Percentiles rank a stretch among this genome's conserved stretches.
Evolutionary conservation across 1,140 invertebrate species (phyloP).

Genomic region (Drosophila suzukii): DNA sequence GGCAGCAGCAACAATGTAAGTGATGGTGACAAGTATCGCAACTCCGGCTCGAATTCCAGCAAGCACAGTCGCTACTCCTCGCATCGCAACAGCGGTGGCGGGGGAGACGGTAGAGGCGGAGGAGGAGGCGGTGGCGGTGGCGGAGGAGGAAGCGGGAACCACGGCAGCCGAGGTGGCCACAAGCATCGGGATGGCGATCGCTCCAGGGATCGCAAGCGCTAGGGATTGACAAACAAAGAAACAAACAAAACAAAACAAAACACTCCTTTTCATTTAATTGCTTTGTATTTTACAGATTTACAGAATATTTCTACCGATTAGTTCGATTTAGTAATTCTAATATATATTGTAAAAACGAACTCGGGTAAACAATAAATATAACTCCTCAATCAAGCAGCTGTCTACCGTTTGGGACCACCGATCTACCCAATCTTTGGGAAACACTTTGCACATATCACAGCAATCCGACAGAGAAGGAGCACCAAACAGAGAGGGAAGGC

Average conservation of each 20-base stretch:
- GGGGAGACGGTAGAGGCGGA: conserved; percentile 15
- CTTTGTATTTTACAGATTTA: conserved; percentile 32
- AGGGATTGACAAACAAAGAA: conserved; percentile 7
- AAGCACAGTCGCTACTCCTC: conserved; percentile 69
- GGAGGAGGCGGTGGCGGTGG: conserved; percentile 14
- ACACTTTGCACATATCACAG: conserved; percentile 28
- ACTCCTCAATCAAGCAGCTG: conserved; percentile 23
- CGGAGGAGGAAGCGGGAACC: conserved; percentile 11
- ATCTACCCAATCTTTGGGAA: background rate
- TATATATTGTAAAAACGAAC: conserved; percentile 20
- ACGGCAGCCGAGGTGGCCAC: conserved; percentile 58
- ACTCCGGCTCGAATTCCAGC: conserved; percentile 61
- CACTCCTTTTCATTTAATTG: conserved; percentile 19
- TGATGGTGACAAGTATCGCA: conserved; percentile 72
- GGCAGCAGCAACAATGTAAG: conserved; percentile 55
- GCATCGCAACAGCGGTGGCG: conserved; percentile 48
- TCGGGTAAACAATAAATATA: conserved; percentile 48
- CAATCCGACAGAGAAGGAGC: conserved; percentile 29
- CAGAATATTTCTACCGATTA: conserved; percentile 31
- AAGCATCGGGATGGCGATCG: conserved; percentile 76
- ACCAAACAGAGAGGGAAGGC: conserved; percentile 1
- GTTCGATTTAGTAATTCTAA: conserved; percentile 33
- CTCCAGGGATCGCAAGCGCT: conserved; percentile 79
- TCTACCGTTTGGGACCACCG: background rate
- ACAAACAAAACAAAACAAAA: background rate